These are phyloP conservation scores for Ptyas mucosa DNA, from an alignment of 2,113 vertebrate species.

Conservation along the genomic window DNA sequence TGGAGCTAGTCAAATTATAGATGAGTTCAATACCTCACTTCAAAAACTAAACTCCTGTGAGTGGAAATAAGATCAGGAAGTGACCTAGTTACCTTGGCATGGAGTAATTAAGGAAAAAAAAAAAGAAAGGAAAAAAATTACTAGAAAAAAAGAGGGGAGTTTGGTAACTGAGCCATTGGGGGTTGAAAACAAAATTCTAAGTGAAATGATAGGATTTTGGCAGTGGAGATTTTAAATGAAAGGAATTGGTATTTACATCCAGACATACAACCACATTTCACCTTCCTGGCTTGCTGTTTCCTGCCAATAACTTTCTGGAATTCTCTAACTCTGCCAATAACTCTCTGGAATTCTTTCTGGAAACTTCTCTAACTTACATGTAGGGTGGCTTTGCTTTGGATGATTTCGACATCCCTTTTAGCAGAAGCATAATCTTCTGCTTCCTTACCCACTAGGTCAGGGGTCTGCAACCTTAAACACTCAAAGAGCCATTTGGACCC, in stretches of 20 bases:
- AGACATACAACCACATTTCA: background rate
- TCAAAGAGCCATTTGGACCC: no score
- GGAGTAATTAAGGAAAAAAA: background rate
- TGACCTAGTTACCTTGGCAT: background rate
- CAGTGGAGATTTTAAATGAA: background rate
- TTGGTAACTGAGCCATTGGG: background rate
- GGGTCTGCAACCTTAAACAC: no score
- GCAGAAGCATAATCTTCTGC: background rate
- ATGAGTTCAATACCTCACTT: background rate
- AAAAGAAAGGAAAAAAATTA: background rate
- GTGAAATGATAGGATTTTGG: background rate
- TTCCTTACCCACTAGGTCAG: background rate
- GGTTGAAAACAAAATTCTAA: background rate
- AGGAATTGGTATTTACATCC: background rate
- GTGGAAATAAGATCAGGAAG: background rate
- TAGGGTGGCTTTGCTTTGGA: background rate
- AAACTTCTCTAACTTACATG: background rate
- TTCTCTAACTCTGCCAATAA: background rate
- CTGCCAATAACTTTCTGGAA: background rate
- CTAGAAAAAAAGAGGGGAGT: background rate
- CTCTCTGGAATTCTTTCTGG: background rate
- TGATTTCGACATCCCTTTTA: background rate
- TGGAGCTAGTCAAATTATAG: background rate
- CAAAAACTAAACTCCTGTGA: background rate
- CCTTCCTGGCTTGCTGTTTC: background rate